Evolutionary conservation across 2,113 vertebrate genomes (phyloP).

Genomic region (Corydoras maculifer): DNA sequence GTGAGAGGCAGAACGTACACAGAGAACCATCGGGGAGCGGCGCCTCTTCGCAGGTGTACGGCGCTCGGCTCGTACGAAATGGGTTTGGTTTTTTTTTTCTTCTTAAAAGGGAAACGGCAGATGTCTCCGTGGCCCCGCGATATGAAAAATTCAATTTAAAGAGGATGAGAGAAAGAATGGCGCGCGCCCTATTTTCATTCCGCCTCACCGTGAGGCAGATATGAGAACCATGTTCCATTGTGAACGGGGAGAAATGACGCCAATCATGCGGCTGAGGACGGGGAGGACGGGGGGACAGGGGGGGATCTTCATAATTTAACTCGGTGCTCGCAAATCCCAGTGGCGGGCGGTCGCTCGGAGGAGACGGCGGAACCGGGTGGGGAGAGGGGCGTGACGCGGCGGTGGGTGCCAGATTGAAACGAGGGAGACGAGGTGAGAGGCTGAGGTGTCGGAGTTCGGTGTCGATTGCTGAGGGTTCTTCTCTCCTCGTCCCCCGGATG

Average conservation of each 20-base stretch:
- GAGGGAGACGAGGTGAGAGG: conserved; percentile 17
- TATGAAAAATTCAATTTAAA: conserved; percentile 79
- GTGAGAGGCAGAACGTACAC: not conserved
- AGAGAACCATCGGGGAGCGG: not conserved
- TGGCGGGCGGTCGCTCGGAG: conserved; percentile 60
- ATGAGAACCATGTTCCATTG: conserved; percentile 75
- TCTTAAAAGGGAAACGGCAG: conserved; percentile 63
- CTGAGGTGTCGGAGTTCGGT: conserved; percentile 28
- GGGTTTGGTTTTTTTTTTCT: conserved; percentile 32
- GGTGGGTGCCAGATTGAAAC: conserved; percentile 19
- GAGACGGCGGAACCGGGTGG: conserved; percentile 21
- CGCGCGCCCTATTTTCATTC: conserved; percentile 70
- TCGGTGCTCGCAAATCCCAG: conserved; percentile 72
- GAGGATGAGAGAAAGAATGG: conserved; percentile 73
- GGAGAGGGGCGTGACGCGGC: conserved; percentile 13
- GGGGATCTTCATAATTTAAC: conserved; percentile 75
- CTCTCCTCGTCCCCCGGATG: conserved; percentile 9
- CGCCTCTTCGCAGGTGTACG: conserved; percentile 25
- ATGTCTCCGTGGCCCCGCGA: conserved; percentile 68
- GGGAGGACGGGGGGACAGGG: conserved; percentile 45
- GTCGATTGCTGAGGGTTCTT: conserved; percentile 29
- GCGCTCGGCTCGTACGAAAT: conserved; percentile 38
- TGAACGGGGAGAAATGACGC: conserved; percentile 69
- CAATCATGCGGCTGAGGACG: conserved; percentile 67
- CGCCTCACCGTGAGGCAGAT: conserved; percentile 63